Percentiles rank a stretch among this genome's conserved stretches.
Conservation (phyloP, 1,140 invertebrate genomes). For the Armadillidium nasatum region DNA sequence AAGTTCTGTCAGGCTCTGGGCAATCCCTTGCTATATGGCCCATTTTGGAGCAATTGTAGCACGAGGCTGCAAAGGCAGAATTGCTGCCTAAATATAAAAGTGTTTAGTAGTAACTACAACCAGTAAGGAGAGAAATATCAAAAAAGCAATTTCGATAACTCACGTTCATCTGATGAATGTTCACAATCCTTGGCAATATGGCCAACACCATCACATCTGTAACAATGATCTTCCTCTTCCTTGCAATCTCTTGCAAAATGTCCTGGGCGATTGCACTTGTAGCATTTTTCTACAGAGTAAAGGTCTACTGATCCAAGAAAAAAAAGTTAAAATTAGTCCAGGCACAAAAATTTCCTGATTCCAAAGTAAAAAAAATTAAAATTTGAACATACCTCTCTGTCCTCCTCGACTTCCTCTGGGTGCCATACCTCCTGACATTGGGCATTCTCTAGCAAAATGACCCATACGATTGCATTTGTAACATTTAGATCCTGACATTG, state of each 20-base stretch:
- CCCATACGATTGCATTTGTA: constrained; percentile 75
- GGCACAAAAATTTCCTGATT: background rate
- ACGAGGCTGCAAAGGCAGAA: constrained; percentile 42
- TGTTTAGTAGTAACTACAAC: no score
- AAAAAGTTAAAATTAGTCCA: background rate
- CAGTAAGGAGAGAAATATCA: no score
- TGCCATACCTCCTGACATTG: constrained; percentile 35
- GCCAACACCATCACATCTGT: constrained; percentile 81
- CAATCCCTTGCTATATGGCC: constrained; percentile 43
- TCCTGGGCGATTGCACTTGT: constrained; percentile 71
- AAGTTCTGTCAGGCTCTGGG: constrained; percentile 62
- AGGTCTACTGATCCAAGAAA: constrained; percentile 5
- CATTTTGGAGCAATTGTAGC: constrained; percentile 50
- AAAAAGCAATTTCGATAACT: constrained; percentile 11
- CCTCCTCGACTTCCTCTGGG: constrained; percentile 33
- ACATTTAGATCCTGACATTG: constrained; percentile 54
- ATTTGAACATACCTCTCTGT: constrained; percentile 33
- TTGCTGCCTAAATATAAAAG: background rate
- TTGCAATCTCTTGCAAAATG: constrained; percentile 57
- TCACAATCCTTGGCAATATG: constrained; percentile 84
- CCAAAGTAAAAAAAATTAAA: constrained; percentile 7
- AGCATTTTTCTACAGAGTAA: constrained; percentile 56
- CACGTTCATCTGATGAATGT: constrained; percentile 65
- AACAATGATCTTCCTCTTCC: constrained; percentile 64
- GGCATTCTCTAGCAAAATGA: constrained; percentile 56